Base-by-base conservation (phyloP, 2,113 vertebrate species). In the Puffinus mauretanicus region DNA sequence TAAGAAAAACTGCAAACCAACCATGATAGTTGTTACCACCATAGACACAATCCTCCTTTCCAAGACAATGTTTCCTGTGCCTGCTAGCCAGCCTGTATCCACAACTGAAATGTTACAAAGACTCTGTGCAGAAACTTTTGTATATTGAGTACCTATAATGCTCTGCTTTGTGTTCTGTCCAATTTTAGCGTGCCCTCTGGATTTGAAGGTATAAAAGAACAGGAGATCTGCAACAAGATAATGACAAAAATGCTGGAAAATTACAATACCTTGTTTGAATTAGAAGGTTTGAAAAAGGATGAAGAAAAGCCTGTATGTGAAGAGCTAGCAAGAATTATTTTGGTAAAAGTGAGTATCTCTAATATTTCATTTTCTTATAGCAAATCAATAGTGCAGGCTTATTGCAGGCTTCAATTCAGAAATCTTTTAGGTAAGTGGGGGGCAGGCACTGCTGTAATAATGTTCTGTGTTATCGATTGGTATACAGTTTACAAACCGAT, bases 201-300 rank as follows among this genome's bases (percentile, higher is more conserved):
- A 81, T 97, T 98, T 64, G 99, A 99, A 91, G 98, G 98, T 65
- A 98, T 99, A 78, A 99, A 98, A 93, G 98, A 99, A 60, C 99
- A 99, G 87, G 98, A 98, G 70, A 98, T 99, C 95, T 99, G 99
- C 90, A 99, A 99, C 97, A 99, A 98, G 88, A 99, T 99, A 92
- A 98, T 99, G 98, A 98, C 97, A 55, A 98, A 97, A 95, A 98
- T 99, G 90, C 98, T 99, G 90, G 98, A 99, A 98, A 98, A 98
- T 96, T 99, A 98, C 95, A 94, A 88, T 64, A 77, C 87, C 22
- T 97, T 99, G 66, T 99, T 99, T 96, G 98, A 99, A 91, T 60
- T 94, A 27, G 97, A 96, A 24, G 65, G 40, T 44, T 85, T 92
- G 67, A 96, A 97, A 91, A 97, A 96, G 40, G 93, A 87, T 82